Conservation (phyloP, 2,797 vertebrate species). For the Notamacropus eugenii region DNA sequence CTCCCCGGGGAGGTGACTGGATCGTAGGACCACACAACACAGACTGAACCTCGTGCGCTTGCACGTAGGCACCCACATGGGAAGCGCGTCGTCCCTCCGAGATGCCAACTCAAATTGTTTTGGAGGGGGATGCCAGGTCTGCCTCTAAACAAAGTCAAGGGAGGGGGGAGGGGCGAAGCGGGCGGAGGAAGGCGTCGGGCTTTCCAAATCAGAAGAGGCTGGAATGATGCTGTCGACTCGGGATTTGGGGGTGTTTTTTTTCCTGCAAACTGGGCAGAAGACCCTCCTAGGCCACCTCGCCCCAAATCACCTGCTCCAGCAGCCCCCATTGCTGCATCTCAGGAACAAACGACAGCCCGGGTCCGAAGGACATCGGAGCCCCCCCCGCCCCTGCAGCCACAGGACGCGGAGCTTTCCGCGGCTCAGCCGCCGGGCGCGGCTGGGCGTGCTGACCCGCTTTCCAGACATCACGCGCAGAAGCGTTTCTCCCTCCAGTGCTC, state of each 20-base stretch:
- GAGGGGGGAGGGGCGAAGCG: accelerated
- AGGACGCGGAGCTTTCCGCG: background rate
- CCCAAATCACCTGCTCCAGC: background rate
- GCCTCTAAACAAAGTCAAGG: background rate
- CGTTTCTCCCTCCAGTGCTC: background rate
- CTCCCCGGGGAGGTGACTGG: background rate
- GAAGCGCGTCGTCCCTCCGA: background rate
- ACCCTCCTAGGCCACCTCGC: background rate
- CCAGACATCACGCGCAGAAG: background rate
- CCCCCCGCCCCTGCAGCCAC: background rate
- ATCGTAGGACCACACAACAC: background rate
- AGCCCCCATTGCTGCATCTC: background rate
- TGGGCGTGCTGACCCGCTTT: background rate
- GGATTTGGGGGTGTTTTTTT: background rate
- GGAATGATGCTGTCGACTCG: background rate
- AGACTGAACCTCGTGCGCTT: background rate
- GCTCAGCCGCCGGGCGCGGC: background rate
- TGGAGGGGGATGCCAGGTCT: background rate
- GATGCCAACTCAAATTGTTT: background rate
- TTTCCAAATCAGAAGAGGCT: background rate
- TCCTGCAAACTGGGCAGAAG: background rate
- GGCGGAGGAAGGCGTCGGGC: background rate
- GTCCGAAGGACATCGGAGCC: background rate
- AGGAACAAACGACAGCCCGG: background rate
- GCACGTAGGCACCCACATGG: background rate